Percentiles rank a stretch among this genome's conserved stretches.
Conservation (phyloP, 1,140 invertebrate genomes). For the Cyclina sinensis region DNA sequence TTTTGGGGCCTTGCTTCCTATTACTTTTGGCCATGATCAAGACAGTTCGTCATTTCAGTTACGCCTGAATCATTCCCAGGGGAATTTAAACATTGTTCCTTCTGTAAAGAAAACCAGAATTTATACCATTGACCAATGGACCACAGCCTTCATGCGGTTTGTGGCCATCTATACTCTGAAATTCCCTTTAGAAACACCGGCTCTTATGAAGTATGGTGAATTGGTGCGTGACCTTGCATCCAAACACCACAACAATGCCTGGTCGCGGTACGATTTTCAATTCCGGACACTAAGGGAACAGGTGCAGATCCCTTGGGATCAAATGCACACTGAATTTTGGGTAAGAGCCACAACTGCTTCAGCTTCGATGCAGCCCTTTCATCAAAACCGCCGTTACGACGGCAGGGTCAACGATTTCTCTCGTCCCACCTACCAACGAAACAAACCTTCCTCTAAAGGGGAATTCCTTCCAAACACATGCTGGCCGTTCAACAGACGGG, state of each 20-base stretch:
- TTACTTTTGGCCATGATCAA: too few species aligned
- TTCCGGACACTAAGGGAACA: neutral
- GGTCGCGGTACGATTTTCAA: neutral
- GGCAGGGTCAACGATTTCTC: too few species aligned
- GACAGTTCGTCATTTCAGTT: too few species aligned
- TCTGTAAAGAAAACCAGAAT: constrained; percentile 11
- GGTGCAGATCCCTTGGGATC: constrained; percentile 4
- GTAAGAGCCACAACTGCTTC: neutral
- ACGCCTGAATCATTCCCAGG: too few species aligned
- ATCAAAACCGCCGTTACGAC: neutral
- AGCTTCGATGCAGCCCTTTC: neutral
- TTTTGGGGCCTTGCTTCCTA: too few species aligned
- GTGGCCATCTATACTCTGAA: constrained; percentile 5
- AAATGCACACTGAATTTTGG: neutral
- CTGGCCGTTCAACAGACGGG: too few species aligned
- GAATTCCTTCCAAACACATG: neutral
- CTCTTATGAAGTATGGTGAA: constrained; percentile 44
- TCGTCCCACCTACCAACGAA: neutral
- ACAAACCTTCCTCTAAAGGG: neutral
- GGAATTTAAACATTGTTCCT: too few species aligned
- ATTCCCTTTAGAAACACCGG: constrained; percentile 10
- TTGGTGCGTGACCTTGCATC: constrained; percentile 11
- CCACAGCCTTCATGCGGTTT: constrained; percentile 48
- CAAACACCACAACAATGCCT: neutral
- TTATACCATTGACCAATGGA: constrained; percentile 21